A percentile compares a stretch with the other conserved stretches of the same genome.
Evolutionary conservation across 2,797 vertebrate species (phyloP).

Genomic region (Oceanodroma leucorhoa): DNA sequence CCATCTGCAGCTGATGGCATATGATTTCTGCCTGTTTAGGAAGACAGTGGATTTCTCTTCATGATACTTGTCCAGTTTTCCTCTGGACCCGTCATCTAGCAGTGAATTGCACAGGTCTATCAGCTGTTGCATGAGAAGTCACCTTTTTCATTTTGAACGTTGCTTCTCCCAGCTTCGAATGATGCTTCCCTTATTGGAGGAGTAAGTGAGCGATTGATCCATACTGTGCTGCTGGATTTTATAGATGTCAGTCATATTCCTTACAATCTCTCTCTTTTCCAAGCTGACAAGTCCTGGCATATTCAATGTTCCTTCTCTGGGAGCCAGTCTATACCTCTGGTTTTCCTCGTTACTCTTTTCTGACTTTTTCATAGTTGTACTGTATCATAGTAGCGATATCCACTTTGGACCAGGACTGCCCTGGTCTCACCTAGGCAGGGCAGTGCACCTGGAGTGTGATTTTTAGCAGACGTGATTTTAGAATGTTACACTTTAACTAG

Average conservation of each 20-base stretch:
- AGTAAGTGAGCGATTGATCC: background rate
- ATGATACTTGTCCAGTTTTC: background rate
- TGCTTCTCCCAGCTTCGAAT: background rate
- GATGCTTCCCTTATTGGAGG: background rate
- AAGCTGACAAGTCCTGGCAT: background rate
- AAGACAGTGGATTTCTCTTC: background rate
- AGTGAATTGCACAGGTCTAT: background rate
- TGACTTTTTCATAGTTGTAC: background rate
- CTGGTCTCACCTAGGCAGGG: background rate
- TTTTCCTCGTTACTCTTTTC: background rate
- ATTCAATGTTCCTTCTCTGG: background rate
- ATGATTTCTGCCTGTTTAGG: background rate
- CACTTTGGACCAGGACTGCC: fast-evolving
- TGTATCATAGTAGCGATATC: fast-evolving
- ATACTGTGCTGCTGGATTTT: background rate
- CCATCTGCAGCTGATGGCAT: background rate
- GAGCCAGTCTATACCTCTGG: background rate
- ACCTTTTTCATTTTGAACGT: background rate
- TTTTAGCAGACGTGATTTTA: background rate
- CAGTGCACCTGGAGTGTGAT: background rate
- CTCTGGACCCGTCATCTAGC: background rate
- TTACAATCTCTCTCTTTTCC: background rate
- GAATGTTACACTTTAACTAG: background rate
- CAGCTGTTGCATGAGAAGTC: background rate
- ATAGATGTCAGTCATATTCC: background rate